Evolutionary conservation across 2,888 invertebrate genomes (phyloP), one percentile per base, ranked within the genome.

Genomic region (Macrosiphum euphorbiae): DNA sequence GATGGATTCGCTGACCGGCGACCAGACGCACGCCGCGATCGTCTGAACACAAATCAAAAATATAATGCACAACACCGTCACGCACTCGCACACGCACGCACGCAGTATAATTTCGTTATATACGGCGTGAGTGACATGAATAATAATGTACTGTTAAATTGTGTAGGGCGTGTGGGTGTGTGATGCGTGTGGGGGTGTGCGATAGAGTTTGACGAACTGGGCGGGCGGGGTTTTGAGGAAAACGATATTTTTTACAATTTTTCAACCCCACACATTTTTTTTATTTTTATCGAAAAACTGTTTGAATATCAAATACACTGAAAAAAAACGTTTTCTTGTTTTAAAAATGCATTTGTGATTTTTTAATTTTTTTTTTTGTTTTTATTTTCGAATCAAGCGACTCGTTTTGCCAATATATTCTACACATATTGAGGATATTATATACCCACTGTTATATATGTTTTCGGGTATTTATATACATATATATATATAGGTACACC

Each of bases 1-100:
- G 50, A 94, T 94, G 94, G 94, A 94, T n/a, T 61, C 94, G n/a
- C n/a, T 94, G 61, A 94, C 94, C 41, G 86, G 90, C 50, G 52
- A 87, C 16, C 67, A 92, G 28, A 93, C 47, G 91, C 89, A 90
- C 52, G 94, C 94, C 20, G 92, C 92, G 8, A 94, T 92, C n/a
- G 94, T 92, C 41, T 92, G 91, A 88, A 78, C 78, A 35, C 78
- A 78, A 35, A 78, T 78, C 61, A 52, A 58, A 52, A 58, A 47
- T 86, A 47, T n/a, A 44, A 86, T 35, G 78, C 78, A 78, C 35
- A 35, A 78, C 20, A 78, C 35, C 78, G 35, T 78, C 7, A 35
- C 35, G 78, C 78, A 78, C 35, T 20, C 78, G 78, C 78, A 78
- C 78, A 35, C 78, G 35, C 78, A 35, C 20, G 35, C 35, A 20